Evolutionary conservation across 2,888 invertebrate species (phyloP), one percentile per base, ranked within the genome.

Genomic region (Agrochola lota): DNA sequence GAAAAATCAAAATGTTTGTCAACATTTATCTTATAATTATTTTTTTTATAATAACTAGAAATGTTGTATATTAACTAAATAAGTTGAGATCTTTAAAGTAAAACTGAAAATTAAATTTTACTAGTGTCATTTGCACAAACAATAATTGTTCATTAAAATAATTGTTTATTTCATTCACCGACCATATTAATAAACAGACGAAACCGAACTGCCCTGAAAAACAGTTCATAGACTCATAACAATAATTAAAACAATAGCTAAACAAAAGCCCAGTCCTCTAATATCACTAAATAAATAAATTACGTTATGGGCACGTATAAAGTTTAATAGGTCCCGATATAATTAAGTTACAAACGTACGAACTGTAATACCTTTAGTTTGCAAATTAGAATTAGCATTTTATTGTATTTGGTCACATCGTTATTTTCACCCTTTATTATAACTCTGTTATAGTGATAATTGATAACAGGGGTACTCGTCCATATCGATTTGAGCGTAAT

Each of bases 331-430:
- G 40, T 35, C 80, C 83, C 77, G 26, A 78, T 70, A 70, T 75
- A 80, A 86, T 79, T 55, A 72, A 87, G 79, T 86, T 74, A 78
- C 73, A 74, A 73, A 74, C 63, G 46, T 62, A 59, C 40, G 66
- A 43, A 77, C 69, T 62, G 71, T 69, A 49, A 40, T 26, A 66
- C 77, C 60, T 59, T 74, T 80, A 76, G 79, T 83, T 88, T 68
- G 63, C 46, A 63, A 83, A 86, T 86, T 75, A 74, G 52, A 88
- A 88, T 88, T 86, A 86, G 30, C 87, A 88, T 86, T 86, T 82
- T 86, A 83, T 78, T 80, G 72, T 70, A 74, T 86, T 78, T 74
- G 79, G 70, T n/a, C 74, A 79, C 71, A 59, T 80, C 80, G 74
- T 80, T 73, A 68, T 72, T 26, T 52, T 40, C 35, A 17, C 12